Evolutionary conservation across 2,888 invertebrate species (phyloP), one percentile per base, ranked within the genome.

Genomic region (Ephialtes manifestator): DNA sequence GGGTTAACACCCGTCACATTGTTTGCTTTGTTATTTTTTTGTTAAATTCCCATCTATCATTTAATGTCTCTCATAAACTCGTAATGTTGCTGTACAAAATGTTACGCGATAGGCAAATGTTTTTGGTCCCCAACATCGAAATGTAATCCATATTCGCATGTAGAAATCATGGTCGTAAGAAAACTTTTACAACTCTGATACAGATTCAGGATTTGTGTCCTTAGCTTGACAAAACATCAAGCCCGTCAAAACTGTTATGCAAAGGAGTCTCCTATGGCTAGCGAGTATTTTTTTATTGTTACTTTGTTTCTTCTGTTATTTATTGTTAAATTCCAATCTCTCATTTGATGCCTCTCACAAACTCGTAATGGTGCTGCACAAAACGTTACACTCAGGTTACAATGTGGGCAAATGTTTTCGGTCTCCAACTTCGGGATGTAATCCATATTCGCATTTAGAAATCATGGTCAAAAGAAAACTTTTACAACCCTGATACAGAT

Each of bases 11-110:
- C n/a, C 72, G 11, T 24, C 55, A 39, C 13, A 39, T 28, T 39
- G 20, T 71, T 58, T 20, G 55, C 24, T 55, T 72, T 39, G 5
- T 20, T 24, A 20, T 70, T 11, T 39, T 71, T 31, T 31, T 10
- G 8, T 43, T 39, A 20, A 46, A 51, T 20, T 35, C 35, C 18
- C 51, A 18, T 35, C 7, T n/a, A 13, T 7, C 18, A 28, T 18
- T 51, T 51, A 68, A 28, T 28, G 48, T 11, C n/a, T 8, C 48
- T 53, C 35, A 11, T 10, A 18, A 70, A 70, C 18, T 51, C 18
- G 51, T 18, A 51, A 51, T 8, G 18, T 51, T 7, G 18, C 51
- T 51, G 0, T 4, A 18, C 48, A 15, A 3, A n/a, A 51, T 51
- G n/a, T 51, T 51, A 51, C n/a, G n/a, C 15, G 8, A 18, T n/a